phyloP scores from a whole-genome alignment of 2,888 invertebrate genomes.

The Lycia hirtaria region DNA sequence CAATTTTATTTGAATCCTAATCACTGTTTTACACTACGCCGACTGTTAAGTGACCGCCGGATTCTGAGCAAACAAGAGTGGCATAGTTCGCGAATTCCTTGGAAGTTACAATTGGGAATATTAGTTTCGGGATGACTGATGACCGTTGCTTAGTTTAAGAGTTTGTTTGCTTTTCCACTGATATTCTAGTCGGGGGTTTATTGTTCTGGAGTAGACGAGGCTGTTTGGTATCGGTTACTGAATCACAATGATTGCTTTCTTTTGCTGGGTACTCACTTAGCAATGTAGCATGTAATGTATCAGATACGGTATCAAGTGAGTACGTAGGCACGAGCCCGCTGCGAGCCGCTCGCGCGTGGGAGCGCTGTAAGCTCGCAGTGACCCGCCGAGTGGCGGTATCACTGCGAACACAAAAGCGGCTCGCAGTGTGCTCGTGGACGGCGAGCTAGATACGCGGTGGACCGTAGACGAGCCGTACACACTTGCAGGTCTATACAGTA shows the following conservation, averaged over 20 bases:
- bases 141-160: conserved; percentile 48
- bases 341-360: no score
- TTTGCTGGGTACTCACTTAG: neutral
- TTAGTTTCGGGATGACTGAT: conserved; percentile 67
- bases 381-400: no score
- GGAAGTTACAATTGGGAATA: conserved; percentile 58
- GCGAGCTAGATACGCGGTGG: no score
- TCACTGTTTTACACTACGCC: conserved; percentile 19
- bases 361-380: no score
- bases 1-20: conserved; percentile 5
- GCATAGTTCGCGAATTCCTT: conserved; percentile 60
- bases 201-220: conserved; percentile 24
- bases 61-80: conserved; percentile 53
- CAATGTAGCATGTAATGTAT: no score
- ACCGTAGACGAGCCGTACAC: no score
- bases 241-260: conserved; percentile 12
- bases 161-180: conserved; percentile 32
- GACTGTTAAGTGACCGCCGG: conserved; percentile 47
- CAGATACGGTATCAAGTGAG: no score
- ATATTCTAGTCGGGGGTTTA: conserved; percentile 28
- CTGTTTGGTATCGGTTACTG: conserved; percentile 15
- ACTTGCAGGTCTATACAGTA: no score
- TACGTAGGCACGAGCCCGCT: no score
- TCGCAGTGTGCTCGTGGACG: no score
- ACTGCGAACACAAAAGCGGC: no score